Percentiles rank a stretch among this genome's conserved stretches.
Evolutionary conservation across 2,797 vertebrate genomes (phyloP).

Genomic region (Thunnus albacares): DNA sequence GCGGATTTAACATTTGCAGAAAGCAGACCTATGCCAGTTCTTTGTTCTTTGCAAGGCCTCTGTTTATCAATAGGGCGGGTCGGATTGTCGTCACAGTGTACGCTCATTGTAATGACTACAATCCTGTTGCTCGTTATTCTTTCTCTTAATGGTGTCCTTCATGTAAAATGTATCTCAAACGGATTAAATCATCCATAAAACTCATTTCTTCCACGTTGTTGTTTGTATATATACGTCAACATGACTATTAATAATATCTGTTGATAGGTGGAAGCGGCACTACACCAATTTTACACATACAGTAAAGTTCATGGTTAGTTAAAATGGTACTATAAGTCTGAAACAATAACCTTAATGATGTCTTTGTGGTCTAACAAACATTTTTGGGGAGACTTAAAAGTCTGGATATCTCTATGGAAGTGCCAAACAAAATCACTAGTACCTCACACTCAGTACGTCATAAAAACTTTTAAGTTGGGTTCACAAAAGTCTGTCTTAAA

Average conservation of each 20-base stretch:
- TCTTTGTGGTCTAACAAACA: too few relatives aligned
- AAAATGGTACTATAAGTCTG: too few relatives aligned
- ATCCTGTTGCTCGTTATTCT: slow-evolving; percentile 45
- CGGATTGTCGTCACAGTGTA: slow-evolving; percentile 7
- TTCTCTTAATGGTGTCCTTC: slow-evolving; percentile 59
- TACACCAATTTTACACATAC: too few relatives aligned
- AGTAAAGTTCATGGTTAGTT: too few relatives aligned
- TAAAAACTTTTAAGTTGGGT: too few relatives aligned
- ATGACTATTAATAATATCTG: background rate
- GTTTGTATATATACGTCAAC: background rate
- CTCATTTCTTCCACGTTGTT: background rate
- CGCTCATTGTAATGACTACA: slow-evolving; percentile 3
- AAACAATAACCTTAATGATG: too few relatives aligned
- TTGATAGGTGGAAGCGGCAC: too few relatives aligned
- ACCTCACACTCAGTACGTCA: too few relatives aligned
- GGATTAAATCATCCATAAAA: slow-evolving; percentile 69
- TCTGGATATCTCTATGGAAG: too few relatives aligned
- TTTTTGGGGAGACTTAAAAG: too few relatives aligned
- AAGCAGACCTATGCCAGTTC: background rate
- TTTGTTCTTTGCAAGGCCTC: slow-evolving; percentile 19
- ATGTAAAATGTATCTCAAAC: slow-evolving; percentile 74
- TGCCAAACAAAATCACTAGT: too few relatives aligned
- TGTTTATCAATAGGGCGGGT: slow-evolving; percentile 20
- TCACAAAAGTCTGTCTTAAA: too few relatives aligned
- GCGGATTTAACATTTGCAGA: background rate